Evolutionary conservation across 2,888 invertebrate species (phyloP), one percentile per base, ranked within the genome.

Genomic region (Saturnia pavonia): DNA sequence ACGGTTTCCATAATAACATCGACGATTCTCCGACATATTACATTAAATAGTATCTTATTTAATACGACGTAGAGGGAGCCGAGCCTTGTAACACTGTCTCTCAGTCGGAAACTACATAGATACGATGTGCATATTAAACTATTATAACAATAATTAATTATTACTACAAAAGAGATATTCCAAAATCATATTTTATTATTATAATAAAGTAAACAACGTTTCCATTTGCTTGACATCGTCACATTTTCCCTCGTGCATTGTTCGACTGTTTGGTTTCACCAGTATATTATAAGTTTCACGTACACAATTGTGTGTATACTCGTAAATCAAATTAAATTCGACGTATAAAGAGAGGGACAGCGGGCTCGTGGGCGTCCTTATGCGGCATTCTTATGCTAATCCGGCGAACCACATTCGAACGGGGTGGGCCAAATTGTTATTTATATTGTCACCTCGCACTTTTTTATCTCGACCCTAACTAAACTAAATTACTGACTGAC

Each of bases 381-480:
- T 88, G 91, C 88, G 84, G 91, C 93, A 93, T 94, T 94, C 93
- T 92, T 94, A 94, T 94, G 93, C 89, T 93, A 93, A 94, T 94
- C 91, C 89, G 78, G 81, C 88, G 89, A 87, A 87, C 88, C 90
- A 89, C 88, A 89, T 88, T 85, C 89, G 84, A 89, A 88, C 91
- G 90, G 92, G 93, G 93, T 93, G 93, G 92, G 92, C 93, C 89
- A 93, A 94, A 94, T 92, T 93, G 93, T 94, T 94, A 93, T 94
- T 94, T 93, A 93, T 93, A 91, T 91, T 93, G 93, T 92, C 93
- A 93, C 91, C 91, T 92, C 88, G 83, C 84, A 84, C 84, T 89
- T 91, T 91, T 92, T 91, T 92, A 84, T 88, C 60, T 85, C 78
- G 78, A 88, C 88, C 84, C 84, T 88, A 89, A 82, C 82, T 78